Conservation (phyloP, 2,888 invertebrate species). For the Cristatella mucedo region DNA sequence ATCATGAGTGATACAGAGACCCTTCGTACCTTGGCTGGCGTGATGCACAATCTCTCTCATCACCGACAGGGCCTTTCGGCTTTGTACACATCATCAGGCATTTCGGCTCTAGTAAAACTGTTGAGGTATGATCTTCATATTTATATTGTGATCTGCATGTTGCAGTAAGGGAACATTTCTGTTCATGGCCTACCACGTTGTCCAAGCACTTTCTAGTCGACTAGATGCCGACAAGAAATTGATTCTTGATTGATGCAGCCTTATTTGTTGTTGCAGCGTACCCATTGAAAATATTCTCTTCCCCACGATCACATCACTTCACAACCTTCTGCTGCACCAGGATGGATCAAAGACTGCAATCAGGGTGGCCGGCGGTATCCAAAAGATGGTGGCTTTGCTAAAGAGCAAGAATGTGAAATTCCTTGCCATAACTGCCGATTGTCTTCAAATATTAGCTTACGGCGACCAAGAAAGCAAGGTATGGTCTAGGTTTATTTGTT, state of each 20-base stretch:
- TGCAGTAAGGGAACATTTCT: too few relatives aligned
- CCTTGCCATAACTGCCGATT: constrained; percentile 93
- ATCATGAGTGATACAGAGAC: constrained; percentile 91
- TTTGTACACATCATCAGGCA: constrained; percentile 96
- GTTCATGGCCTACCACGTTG: too few relatives aligned
- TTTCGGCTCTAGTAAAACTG: constrained; percentile 87
- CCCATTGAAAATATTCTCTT: constrained; percentile 92
- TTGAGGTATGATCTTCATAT: constrained; percentile 49
- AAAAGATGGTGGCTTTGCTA: constrained; percentile 54
- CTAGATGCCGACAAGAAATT: too few relatives aligned
- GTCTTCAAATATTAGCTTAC: constrained; percentile 89
- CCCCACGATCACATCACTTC: constrained; percentile 94
- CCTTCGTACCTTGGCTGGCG: constrained; percentile 89
- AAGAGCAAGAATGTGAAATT: constrained; percentile 95
- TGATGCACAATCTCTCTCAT: constrained; percentile 90
- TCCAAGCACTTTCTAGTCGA: too few relatives aligned
- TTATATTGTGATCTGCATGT: too few relatives aligned
- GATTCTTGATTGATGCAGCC: too few relatives aligned
- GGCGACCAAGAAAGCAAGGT: constrained; percentile 91
- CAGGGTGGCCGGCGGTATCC: constrained; percentile 85
- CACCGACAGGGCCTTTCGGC: constrained; percentile 89
- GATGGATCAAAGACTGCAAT: constrained; percentile 97
- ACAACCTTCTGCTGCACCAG: constrained; percentile 89
- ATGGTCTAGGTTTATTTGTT: too few relatives aligned
- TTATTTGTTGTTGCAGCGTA: constrained; percentile 53